Percentiles rank a stretch among this genome's conserved stretches.
Evolutionary conservation across 30 jellyfish, hydroid and myxozoan genomes (phyloP).

Genomic region (Mastigias papua): DNA sequence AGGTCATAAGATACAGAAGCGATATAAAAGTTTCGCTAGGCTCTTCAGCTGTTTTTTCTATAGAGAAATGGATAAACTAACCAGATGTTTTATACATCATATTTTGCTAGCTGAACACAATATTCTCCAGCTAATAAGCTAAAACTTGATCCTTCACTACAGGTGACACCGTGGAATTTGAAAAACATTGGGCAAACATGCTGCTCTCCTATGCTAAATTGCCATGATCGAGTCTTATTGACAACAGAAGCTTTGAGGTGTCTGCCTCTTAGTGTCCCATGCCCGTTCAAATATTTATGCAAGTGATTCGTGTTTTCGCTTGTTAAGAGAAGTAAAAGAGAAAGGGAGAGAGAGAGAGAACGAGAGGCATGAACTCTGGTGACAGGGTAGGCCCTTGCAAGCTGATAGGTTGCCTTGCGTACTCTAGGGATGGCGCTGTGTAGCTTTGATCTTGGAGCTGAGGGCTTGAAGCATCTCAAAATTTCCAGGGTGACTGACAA

Average conservation of each 20-base stretch:
- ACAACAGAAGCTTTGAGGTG: neutral
- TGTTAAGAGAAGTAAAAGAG: no score
- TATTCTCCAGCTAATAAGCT: neutral
- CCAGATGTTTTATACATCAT: neutral
- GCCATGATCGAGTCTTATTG: neutral
- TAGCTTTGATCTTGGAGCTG: no score
- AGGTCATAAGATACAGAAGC: neutral
- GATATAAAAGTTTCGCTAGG: neutral
- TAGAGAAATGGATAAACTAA: neutral
- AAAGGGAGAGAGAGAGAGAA: no score
- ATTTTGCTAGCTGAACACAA: neutral
- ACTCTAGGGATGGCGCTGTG: no score
- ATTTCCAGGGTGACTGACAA: no score
- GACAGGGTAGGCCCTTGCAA: no score
- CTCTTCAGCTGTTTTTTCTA: neutral
- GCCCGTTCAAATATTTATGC: no score
- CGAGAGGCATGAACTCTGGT: no score
- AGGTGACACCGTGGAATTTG: neutral
- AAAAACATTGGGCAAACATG: neutral
- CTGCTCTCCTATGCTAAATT: neutral
- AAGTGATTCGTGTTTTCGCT: no score
- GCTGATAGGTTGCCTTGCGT: no score
- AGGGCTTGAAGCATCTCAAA: no score
- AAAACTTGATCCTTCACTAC: neutral
- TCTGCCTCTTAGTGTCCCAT: neutral